A percentile compares a stretch with the other conserved stretches of the same genome.
Conservation (phyloP, 2,113 vertebrate species). For the Seriola aureovittata region DNA sequence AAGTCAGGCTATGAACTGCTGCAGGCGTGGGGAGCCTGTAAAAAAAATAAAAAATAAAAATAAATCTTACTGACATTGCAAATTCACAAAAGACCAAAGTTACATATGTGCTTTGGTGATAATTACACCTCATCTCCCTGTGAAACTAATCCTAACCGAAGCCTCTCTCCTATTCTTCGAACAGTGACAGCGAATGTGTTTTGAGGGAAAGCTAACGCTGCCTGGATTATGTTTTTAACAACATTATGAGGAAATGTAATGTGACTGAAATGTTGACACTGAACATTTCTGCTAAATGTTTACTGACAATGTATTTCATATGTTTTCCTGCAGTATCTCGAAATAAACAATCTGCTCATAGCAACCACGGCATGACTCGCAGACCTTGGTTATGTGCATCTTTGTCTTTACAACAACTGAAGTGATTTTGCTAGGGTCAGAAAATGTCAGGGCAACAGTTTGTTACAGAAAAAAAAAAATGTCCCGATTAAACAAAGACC, state of each 20-base stretch:
- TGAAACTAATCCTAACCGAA: constrained; percentile 29
- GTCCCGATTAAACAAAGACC: background rate
- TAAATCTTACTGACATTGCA: background rate
- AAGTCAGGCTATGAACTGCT: background rate
- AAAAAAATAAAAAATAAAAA: background rate
- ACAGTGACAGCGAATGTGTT: background rate
- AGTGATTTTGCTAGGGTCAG: too few species aligned
- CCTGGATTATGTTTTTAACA: background rate
- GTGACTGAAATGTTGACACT: background rate
- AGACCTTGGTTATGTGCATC: too few species aligned
- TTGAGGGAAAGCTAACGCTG: background rate
- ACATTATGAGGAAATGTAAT: background rate
- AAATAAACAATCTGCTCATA: background rate
- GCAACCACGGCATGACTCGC: background rate
- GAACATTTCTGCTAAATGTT: background rate
- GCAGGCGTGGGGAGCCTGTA: background rate
- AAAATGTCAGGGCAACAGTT: too few species aligned
- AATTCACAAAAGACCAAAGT: constrained; percentile 18
- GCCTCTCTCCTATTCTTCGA: background rate
- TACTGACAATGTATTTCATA: background rate
- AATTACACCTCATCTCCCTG: constrained; percentile 20
- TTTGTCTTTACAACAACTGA: too few species aligned
- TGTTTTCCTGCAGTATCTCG: background rate
- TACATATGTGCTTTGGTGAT: constrained; percentile 37
- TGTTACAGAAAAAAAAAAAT: too few species aligned